phyloP scores from a whole-genome alignment of 2,888 invertebrate species.

The Dasysyrphus tricinctus region DNA sequence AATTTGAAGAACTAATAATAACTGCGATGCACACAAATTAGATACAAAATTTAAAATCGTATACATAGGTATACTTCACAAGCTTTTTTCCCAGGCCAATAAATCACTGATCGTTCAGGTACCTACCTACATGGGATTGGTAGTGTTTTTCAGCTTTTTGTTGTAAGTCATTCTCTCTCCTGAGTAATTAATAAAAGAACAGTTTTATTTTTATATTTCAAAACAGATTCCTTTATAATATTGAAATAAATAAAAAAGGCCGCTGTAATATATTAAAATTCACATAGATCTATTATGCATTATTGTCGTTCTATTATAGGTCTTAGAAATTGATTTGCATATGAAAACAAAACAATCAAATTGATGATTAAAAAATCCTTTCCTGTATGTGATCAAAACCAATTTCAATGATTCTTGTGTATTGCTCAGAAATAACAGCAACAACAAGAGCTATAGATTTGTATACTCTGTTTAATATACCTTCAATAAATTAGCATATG shows the following conservation, averaged over 20 bases:
- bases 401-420: slow-evolving; percentile 48
- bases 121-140: too few relatives aligned
- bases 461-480: slow-evolving; percentile 2
- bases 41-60: too few relatives aligned
- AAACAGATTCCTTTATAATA: slow-evolving; percentile 36
- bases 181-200: slow-evolving; percentile 60
- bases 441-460: not conserved
- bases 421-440: slow-evolving; percentile 59
- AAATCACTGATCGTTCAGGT: slow-evolving; percentile 55
- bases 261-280: slow-evolving; percentile 27
- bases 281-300: not conserved
- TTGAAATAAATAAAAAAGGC: slow-evolving; percentile 12
- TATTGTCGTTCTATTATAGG: not conserved
- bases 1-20: too few relatives aligned
- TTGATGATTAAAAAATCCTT: slow-evolving; percentile 73
- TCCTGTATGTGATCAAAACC: slow-evolving; percentile 48
- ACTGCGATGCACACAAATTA: too few relatives aligned
- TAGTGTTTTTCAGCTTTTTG: slow-evolving; percentile 26
- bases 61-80: not conserved
- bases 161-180: slow-evolving; percentile 18
- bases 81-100: slow-evolving; percentile 68
- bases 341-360: slow-evolving; percentile 72
- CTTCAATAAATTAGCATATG: slow-evolving; percentile 60
- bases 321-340: slow-evolving; percentile 63
- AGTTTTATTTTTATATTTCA: slow-evolving; percentile 27